A percentile compares a stretch with the other conserved stretches of the same genome.
Conservation (phyloP, 2,888 invertebrate genomes). For the Cryptus armator region DNA sequence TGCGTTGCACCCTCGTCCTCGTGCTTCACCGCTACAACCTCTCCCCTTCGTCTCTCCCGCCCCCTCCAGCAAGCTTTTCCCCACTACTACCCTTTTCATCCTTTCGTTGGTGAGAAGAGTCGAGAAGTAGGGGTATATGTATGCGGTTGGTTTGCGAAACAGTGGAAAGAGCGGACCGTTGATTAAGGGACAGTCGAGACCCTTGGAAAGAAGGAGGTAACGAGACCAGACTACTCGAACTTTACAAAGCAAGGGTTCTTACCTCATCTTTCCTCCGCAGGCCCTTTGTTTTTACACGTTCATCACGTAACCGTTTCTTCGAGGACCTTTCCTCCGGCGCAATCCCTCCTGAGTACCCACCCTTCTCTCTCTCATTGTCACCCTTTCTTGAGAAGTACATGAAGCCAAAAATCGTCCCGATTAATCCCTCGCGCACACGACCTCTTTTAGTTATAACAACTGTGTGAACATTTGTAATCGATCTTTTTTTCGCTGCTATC, state of each 20-base stretch:
- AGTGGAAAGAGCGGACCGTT: conserved; percentile 19
- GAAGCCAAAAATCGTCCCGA: not conserved
- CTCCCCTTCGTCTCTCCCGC: not conserved
- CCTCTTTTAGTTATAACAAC: not conserved
- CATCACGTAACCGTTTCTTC: conserved; percentile 1
- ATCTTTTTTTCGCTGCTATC: not conserved
- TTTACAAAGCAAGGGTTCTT: conserved; percentile 75
- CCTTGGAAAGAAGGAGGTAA: conserved; percentile 69
- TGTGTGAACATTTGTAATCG: not conserved
- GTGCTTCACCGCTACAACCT: conserved; percentile 19
- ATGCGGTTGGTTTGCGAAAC: conserved; percentile 25
- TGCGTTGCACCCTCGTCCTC: conserved; percentile 60
- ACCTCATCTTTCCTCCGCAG: conserved; percentile 25
- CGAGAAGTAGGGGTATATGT: conserved; percentile 5
- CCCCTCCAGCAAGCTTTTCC: not conserved
- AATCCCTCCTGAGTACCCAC: not conserved
- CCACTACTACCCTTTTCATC: conserved; percentile 30
- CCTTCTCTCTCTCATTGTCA: not conserved
- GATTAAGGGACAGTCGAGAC: conserved; percentile 47
- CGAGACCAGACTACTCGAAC: conserved; percentile 73
- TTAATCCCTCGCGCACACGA: not conserved
- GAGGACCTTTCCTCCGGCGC: conserved; percentile 1
- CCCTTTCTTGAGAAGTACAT: not conserved
- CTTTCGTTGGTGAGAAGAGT: conserved; percentile 30
- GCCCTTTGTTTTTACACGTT: conserved; percentile 2